These are phyloP conservation scores for Felis chaus DNA, from an alignment of 2,113 vertebrate genomes.

Conservation along the genomic window DNA sequence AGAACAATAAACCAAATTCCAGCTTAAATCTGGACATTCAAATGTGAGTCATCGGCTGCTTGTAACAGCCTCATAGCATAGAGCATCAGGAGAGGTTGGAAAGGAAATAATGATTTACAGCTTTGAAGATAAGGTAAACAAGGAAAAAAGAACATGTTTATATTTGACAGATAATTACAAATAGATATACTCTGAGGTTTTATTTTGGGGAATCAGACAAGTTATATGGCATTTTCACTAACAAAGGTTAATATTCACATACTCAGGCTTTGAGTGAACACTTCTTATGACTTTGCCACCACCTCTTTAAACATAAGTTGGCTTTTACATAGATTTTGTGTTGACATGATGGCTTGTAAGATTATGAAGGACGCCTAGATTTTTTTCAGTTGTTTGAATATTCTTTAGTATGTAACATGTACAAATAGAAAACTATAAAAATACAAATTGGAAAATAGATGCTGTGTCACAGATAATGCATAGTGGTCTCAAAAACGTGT, in stretches of 20 bases:
- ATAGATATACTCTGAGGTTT: not conserved
- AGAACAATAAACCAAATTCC: slow-evolving; percentile 49
- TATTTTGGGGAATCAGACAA: not conserved
- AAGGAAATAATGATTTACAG: not conserved
- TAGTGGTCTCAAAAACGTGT: not conserved
- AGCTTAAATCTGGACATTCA: not conserved
- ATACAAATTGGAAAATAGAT: not conserved
- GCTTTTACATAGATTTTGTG: not conserved
- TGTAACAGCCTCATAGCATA: not conserved
- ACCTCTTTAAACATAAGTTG: not conserved
- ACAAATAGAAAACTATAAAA: not conserved
- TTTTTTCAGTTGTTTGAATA: slow-evolving; percentile 1
- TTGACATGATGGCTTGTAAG: not conserved
- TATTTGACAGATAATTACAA: not conserved
- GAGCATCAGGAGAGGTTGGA: not conserved
- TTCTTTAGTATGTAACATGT: not conserved
- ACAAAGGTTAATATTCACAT: not conserved
- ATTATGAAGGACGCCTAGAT: not conserved
- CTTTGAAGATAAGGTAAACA: not conserved
- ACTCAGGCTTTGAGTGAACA: not conserved
- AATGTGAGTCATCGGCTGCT: not conserved
- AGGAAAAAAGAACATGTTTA: not conserved
- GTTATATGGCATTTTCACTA: not conserved
- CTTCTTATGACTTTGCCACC: not conserved
- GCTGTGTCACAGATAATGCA: not conserved